Evolutionary conservation across 2,888 invertebrate genomes (phyloP), one percentile per base, ranked within the genome.

Genomic region (Acronicta psi): DNA sequence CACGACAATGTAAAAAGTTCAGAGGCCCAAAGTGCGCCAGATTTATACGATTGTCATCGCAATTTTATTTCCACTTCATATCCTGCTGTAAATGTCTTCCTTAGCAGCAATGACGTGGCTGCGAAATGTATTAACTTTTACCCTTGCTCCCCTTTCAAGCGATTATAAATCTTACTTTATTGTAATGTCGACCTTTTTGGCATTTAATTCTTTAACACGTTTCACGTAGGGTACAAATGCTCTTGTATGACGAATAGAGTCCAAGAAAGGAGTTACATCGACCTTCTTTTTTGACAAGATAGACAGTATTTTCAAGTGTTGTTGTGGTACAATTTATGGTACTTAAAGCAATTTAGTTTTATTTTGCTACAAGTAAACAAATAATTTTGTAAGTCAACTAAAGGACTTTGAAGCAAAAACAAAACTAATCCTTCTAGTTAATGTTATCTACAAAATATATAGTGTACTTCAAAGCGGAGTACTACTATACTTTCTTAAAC

Each of bases 21-120:
- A 59, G 43, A 56, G 47, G 49, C 38, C 55, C 47, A 61, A 69
- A 69, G 64, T 71, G 58, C 49, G 31, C 38, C 25, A 43, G 64
- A 75, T 75, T 65, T 69, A 67, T 78, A 66, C 67, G 63, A 71
- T 71, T 69, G 70, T 68, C 69, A 62, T 58, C 55, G 50, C 61
- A 73, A 78, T 75, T 72, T 70, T 75, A 72, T 72, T 80, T 77
- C 74, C 65, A 72, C 63, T 69, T 69, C 60, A 69, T 74, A 69
- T 69, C 65, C 69, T 56, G 51, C 55, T 62, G 52, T 45, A 68
- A 73, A 74, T 69, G 61, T 63, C 57, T 68, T 75, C 53, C 62
- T 69, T 53, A 64, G 58, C 46, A 64, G 59, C 54, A 60, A 61
- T 67, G 60, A 58, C 50, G 62, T 59, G 55, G 56, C 64, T 62